Evolutionary conservation across 2,797 vertebrate species (phyloP), one percentile per base, ranked within the genome.

Genomic region (Adrianichthys oophorus): DNA sequence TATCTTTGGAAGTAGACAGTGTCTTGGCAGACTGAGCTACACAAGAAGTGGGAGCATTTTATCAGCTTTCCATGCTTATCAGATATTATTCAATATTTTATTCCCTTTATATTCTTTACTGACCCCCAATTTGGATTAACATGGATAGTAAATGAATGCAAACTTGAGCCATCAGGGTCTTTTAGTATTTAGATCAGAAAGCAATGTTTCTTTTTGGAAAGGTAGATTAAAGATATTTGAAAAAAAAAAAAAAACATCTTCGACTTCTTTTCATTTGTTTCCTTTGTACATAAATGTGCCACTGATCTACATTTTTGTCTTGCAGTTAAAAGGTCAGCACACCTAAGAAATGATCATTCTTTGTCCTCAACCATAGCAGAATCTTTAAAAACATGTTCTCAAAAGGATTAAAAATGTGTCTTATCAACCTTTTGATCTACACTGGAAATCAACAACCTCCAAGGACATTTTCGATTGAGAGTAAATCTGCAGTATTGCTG

Each of bases 391-490:
- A 37, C 49, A 43, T 2, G 8, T 45, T 56, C 15, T 54, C 62
- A 67, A 79, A 59, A 68, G 74, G 57, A 52, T 1, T 6, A 29
- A 44, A 32, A 67, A 41, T 21, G 21, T 26, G 62, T 65, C 59
- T 41, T 19, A 45, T 12, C 41, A 0, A 7, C 56, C 56, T 52
- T 52, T 79, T 62, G 44, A 19, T 42, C 29, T 54, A 74, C 67
- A 65, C 44, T 5, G 40, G 62, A 68, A 67, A 69, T 61, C 76
- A 84, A 70, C 61, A 67, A 64, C 59, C 57, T 55, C 65, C 60
- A 76, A 76, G 67, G 74, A 62, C 59, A 67, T 60, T 26, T 61
- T 0, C 4, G 40, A 23, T 49, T 60, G 46, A 52, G 53, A 59
- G 71, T 72, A 59, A 56, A 56, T 77, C 29, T 55, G 57, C 18